Conservation (phyloP, 2,113 vertebrate genomes). For the Gambusia holbrooki region DNA sequence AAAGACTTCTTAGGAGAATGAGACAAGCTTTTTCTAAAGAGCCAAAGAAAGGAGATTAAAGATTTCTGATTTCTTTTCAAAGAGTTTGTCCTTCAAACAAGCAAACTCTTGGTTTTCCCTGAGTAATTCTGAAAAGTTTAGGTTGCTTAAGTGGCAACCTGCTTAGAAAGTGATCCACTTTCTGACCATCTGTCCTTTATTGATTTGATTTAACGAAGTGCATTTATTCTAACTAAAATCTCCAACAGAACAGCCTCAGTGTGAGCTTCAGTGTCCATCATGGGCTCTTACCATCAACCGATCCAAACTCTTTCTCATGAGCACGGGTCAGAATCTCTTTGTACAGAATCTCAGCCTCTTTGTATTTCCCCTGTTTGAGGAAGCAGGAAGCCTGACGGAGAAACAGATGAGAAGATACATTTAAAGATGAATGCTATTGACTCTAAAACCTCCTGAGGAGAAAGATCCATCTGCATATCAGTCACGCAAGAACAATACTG, state of each 20-base stretch:
- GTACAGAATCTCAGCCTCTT: conserved; percentile 94
- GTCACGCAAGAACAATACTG: background rate
- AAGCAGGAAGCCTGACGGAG: conserved; percentile 92
- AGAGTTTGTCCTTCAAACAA: background rate
- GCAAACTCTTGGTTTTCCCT: conserved; percentile 46
- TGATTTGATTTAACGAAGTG: conserved; percentile 14
- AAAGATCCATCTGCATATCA: background rate
- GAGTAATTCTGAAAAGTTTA: conserved; percentile 18
- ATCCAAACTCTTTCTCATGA: conserved; percentile 98
- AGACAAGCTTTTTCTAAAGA: background rate
- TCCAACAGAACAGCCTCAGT: background rate
- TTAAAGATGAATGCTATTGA: conserved; percentile 29
- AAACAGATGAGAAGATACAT: conserved; percentile 26
- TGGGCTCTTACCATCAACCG: conserved; percentile 90
- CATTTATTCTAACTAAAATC: background rate
- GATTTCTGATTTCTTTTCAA: background rate
- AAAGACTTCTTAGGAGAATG: background rate
- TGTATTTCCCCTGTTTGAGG: conserved; percentile 97
- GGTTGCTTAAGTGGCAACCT: conserved; percentile 38
- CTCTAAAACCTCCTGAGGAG: background rate
- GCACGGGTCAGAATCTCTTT: conserved; percentile 98
- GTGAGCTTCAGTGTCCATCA: background rate
- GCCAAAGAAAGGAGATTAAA: background rate
- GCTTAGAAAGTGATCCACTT: conserved; percentile 60
- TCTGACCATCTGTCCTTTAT: conserved; percentile 47